Percentiles rank a stretch among this genome's conserved stretches.
Evolutionary conservation across 2,797 vertebrate species (phyloP).

Genomic region (Mallotus villosus): DNA sequence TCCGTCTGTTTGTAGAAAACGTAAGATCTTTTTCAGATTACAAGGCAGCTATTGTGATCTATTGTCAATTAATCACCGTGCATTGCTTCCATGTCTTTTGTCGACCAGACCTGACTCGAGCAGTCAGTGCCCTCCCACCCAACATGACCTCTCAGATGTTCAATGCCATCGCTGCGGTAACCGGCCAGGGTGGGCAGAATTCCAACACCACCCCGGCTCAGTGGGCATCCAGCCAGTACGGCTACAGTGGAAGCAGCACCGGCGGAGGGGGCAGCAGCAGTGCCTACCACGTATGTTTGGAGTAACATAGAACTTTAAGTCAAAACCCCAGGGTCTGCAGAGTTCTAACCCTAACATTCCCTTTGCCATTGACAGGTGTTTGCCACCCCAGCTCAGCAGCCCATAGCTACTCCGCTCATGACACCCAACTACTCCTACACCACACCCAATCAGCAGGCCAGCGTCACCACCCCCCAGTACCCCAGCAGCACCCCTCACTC

Average conservation of each 20-base stretch:
- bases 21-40: background rate
- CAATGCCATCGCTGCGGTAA: slow-evolving; percentile 83
- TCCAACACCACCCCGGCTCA: slow-evolving; percentile 82
- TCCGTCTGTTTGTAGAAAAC: too few relatives aligned
- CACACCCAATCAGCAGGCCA: slow-evolving; percentile 80
- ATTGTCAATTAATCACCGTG: slow-evolving; percentile 8
- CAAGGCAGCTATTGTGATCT: background rate
- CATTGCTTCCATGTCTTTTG: slow-evolving; percentile 24
- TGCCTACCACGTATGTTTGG: slow-evolving; percentile 76
- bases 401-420: slow-evolving; percentile 85
- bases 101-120: slow-evolving; percentile 81
- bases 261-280: slow-evolving; percentile 70
- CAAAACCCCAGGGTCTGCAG: background rate
- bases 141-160: slow-evolving; percentile 91
- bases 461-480: slow-evolving; percentile 86
- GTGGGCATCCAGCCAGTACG: slow-evolving; percentile 84
- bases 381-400: slow-evolving; percentile 83
- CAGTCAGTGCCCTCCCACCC: slow-evolving; percentile 82
- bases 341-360: background rate
- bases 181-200: slow-evolving; percentile 84
- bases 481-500: slow-evolving; percentile 84
- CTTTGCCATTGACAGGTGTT: slow-evolving; percentile 74
- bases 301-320: background rate
- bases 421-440: slow-evolving; percentile 89
- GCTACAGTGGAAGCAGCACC: slow-evolving; percentile 82